Percentiles rank a stretch among this genome's conserved stretches.
phyloP scores from a whole-genome alignment of 2,797 vertebrate genomes.

The Cynopterus sphinx region DNA sequence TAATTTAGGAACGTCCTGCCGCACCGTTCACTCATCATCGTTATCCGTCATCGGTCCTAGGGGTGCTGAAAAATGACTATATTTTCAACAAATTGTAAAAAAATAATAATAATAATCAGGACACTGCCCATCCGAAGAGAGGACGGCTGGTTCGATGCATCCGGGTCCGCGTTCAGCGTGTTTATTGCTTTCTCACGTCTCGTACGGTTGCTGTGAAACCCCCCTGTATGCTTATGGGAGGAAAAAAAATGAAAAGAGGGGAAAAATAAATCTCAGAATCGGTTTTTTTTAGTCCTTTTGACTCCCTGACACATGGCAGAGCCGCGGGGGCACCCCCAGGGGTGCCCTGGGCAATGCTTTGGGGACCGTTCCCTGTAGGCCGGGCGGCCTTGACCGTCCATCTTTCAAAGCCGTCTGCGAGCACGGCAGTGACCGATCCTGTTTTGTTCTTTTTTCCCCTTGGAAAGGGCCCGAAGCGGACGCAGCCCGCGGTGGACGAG shows the following conservation, averaged over 20 bases:
- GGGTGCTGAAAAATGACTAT: too few species aligned
- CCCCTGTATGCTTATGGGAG: fast-evolving
- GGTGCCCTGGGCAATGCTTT: not conserved
- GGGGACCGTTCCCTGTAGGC: fast-evolving
- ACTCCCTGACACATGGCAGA: not conserved
- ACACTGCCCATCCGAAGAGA: not conserved
- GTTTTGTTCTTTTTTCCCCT: not conserved
- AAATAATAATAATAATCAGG: too few species aligned
- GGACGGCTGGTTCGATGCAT: fast-evolving
- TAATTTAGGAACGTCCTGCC: too few species aligned
- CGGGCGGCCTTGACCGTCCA: not conserved
- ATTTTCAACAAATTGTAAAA: too few species aligned
- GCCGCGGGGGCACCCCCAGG: fast-evolving
- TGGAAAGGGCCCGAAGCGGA: not conserved
- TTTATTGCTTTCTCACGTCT: fast-evolving
- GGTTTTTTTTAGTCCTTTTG: not conserved
- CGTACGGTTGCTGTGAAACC: fast-evolving
- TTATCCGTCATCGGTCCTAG: too few species aligned
- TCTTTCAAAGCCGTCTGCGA: not conserved
- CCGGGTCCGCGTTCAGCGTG: fast-evolving
- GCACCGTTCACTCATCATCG: too few species aligned
- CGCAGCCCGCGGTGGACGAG: not conserved
- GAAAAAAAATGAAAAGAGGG: not conserved
- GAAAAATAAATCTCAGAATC: not conserved
- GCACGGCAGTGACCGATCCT: not conserved